Percentiles rank a stretch among this genome's conserved stretches.
Evolutionary conservation across 2,888 invertebrate genomes (phyloP).

Genomic region (Eupeodes luniger): DNA sequence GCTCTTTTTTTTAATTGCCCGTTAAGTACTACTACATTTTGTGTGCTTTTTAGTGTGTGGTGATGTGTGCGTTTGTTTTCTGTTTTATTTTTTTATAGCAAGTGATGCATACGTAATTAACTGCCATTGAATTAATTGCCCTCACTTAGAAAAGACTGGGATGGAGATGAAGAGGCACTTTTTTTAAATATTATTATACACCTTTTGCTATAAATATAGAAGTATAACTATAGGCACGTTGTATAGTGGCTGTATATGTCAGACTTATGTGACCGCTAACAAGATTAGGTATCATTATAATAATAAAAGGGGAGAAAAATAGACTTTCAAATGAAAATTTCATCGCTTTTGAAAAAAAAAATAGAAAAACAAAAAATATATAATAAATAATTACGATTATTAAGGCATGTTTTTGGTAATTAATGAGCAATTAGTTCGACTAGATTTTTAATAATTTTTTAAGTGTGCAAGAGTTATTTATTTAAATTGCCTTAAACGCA

Average conservation of each 20-base stretch:
- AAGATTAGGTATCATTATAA: slow-evolving; percentile 45
- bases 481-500: slow-evolving; percentile 54
- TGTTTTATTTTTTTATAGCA: slow-evolving; percentile 23
- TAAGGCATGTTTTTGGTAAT: slow-evolving; percentile 56
- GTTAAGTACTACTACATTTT: slow-evolving; percentile 66
- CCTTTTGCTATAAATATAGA: background rate
- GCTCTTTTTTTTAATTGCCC: slow-evolving; percentile 64
- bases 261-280: slow-evolving; percentile 57
- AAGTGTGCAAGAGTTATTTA: slow-evolving; percentile 56
- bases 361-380: no score
- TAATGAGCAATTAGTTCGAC: slow-evolving; percentile 71
- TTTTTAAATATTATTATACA: slow-evolving; percentile 11
- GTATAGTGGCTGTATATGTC: slow-evolving; percentile 13
- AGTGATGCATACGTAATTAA: slow-evolving; percentile 71
- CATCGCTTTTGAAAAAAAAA: slow-evolving; percentile 54
- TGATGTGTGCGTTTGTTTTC: slow-evolving; percentile 29
- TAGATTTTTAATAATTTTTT: slow-evolving; percentile 75
- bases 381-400: slow-evolving; percentile 69
- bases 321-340: slow-evolving; percentile 54
- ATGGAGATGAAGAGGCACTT: slow-evolving; percentile 6
- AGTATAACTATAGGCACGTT: background rate
- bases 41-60: slow-evolving; percentile 37
- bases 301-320: background rate
- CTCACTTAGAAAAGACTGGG: slow-evolving; percentile 18
- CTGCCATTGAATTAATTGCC: slow-evolving; percentile 72